Conservation (phyloP, 2,113 vertebrate species). For the Mohoua ochrocephala region DNA sequence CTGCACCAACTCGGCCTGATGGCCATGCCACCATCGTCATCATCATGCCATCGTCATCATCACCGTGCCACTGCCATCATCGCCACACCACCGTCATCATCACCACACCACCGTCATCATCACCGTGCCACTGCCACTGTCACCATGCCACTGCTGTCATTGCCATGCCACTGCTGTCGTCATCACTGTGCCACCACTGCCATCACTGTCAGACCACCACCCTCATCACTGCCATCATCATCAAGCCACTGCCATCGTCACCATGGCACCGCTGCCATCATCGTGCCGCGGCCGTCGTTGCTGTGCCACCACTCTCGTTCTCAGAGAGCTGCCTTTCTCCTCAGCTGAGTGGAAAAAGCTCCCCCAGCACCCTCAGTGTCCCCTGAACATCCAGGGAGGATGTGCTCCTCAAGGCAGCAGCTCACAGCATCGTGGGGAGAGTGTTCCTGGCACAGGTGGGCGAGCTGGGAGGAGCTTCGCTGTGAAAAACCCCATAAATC, state of each 20-base stretch:
- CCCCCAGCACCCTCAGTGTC: too few species aligned
- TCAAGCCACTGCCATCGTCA: accelerated
- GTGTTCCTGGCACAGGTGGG: neutral
- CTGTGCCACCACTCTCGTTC: accelerated
- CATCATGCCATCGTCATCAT: accelerated
- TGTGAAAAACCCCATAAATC: neutral
- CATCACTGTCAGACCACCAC: accelerated
- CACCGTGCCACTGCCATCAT: accelerated
- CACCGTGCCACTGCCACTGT: accelerated
- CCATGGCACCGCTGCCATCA: accelerated
- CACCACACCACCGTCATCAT: neutral
- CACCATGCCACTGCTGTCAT: accelerated
- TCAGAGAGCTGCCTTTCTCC: neutral
- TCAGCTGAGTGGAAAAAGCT: neutral
- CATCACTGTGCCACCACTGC: accelerated
- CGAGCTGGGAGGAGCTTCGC: neutral
- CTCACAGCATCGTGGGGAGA: accelerated
- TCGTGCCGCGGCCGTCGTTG: accelerated
- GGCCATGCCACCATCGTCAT: accelerated
- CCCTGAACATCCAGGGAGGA: neutral
- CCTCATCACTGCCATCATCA: accelerated
- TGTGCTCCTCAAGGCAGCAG: accelerated
- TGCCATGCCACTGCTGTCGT: too few species aligned
- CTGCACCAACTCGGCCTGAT: accelerated
- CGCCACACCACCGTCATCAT: accelerated